These are phyloP conservation scores for Tricholaema leucomelas DNA, from an alignment of 2,113 vertebrate species.

Conservation along the genomic window DNA sequence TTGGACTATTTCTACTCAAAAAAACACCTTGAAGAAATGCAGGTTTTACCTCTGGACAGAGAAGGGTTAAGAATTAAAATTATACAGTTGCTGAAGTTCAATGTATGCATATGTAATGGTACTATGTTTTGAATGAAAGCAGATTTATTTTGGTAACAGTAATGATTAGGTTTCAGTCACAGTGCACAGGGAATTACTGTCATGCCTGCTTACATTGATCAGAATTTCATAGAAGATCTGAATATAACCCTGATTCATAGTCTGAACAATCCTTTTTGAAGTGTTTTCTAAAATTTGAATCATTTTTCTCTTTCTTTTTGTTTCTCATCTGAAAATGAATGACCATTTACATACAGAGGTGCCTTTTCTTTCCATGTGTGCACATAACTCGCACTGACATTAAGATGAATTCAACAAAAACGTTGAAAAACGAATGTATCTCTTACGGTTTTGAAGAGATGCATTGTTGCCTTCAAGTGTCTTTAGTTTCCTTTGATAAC, in stretches of 20 bases:
- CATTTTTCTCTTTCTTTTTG: not conserved
- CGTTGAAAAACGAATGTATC: not conserved
- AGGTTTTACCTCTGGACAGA: not conserved
- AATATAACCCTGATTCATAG: not conserved
- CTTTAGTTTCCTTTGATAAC: not conserved
- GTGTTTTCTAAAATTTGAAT: not conserved
- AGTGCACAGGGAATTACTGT: not conserved
- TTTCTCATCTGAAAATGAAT: not conserved
- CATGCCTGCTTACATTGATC: not conserved
- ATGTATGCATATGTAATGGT: not conserved
- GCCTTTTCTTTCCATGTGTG: not conserved
- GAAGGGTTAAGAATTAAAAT: not conserved
- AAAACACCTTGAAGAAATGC: not conserved
- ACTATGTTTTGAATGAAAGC: not conserved
- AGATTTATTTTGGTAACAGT: not conserved
- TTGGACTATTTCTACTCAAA: not conserved
- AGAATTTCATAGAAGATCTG: not conserved
- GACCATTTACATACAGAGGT: not conserved
- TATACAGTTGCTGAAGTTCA: not conserved
- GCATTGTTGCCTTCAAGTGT: not conserved
- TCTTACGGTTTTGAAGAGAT: not conserved
- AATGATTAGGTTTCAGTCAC: not conserved
- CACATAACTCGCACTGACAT: not conserved
- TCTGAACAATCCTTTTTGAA: not conserved
- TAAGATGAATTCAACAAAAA: not conserved